phyloP scores from a whole-genome alignment of 2,113 vertebrate species.

The Eurystomus gularis region DNA sequence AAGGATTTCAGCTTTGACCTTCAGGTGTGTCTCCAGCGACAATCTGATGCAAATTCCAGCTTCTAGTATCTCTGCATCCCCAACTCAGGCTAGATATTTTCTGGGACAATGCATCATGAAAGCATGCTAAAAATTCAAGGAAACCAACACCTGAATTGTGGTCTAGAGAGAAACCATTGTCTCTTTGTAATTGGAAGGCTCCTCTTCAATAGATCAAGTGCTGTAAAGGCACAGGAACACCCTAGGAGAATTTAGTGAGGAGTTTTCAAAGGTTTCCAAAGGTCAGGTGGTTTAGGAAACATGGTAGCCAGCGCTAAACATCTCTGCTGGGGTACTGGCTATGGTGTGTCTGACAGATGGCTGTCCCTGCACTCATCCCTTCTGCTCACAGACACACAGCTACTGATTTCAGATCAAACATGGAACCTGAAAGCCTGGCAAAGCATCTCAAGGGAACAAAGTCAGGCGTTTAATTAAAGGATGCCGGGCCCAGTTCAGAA shows the following conservation, averaged over 20 bases:
- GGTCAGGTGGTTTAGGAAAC: neutral
- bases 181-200: neutral
- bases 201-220: neutral
- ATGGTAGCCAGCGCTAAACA: too few species aligned
- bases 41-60: neutral
- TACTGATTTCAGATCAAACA: neutral
- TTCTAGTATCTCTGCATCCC: neutral
- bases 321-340: neutral
- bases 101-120: neutral
- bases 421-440: neutral
- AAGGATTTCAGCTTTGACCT: neutral
- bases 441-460: neutral
- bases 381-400: neutral
- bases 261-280: neutral
- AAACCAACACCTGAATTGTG: neutral
- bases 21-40: neutral
- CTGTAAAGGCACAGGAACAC: neutral
- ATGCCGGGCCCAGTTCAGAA: neutral
- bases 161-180: neutral
- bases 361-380: neutral
- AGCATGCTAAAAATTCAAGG: neutral
- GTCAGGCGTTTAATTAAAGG: neutral
- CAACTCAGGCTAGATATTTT: neutral
- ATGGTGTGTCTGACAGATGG: neutral
- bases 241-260: neutral